Evolutionary conservation across 2,888 invertebrate genomes (phyloP).

Genomic region (Ennomos quercinarius): DNA sequence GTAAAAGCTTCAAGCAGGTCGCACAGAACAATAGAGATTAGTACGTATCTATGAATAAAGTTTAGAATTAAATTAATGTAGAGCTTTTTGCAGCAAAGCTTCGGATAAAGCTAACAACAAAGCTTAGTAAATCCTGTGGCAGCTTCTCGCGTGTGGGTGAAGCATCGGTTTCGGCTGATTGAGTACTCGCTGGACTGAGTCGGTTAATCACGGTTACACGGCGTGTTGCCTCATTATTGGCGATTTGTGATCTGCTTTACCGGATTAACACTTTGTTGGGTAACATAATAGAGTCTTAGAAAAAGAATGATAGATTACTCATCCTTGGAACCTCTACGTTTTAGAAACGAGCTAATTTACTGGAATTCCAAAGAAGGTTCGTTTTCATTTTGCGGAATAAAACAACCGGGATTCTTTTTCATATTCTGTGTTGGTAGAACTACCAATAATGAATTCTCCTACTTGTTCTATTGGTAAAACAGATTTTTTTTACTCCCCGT

Average conservation of each 20-base stretch:
- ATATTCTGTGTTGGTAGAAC: no score
- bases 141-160: constrained; percentile 51
- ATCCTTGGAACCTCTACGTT: background rate
- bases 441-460: no score
- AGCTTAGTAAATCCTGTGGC: constrained; percentile 55
- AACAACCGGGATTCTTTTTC: no score
- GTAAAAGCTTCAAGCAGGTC: constrained; percentile 18
- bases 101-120: constrained; percentile 36
- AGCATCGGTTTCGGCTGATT: constrained; percentile 69
- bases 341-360: no score
- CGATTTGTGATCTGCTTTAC: constrained; percentile 46
- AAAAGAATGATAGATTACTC: background rate
- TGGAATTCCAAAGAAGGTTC: no score
- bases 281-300: background rate
- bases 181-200: constrained; percentile 61
- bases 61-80: constrained; percentile 3
- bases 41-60: constrained; percentile 1
- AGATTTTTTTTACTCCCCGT: no score
- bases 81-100: constrained; percentile 19
- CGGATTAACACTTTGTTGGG: constrained; percentile 30
- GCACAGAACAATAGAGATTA: constrained; percentile 1
- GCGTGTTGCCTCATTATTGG: constrained; percentile 55
- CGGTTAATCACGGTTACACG: constrained; percentile 68
- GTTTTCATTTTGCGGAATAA: no score
- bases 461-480: no score